These are phyloP conservation scores for Gymnosoma rotundatum DNA, from an alignment of 2,888 invertebrate genomes.

Conservation along the genomic window DNA sequence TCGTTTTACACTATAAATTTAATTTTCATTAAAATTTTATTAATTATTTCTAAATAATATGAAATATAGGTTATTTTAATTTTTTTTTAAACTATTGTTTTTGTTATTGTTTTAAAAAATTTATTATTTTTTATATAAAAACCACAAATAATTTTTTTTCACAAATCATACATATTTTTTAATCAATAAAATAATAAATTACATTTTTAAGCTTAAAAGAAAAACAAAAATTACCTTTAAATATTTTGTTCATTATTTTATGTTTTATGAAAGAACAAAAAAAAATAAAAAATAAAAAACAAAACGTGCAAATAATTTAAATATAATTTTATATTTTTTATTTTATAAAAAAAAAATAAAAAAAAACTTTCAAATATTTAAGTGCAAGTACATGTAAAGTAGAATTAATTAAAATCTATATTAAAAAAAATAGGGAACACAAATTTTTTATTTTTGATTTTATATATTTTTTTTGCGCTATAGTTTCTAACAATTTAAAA, in stretches of 20 bases:
- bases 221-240: slow-evolving; percentile 36
- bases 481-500: too few species aligned
- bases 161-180: slow-evolving; percentile 10
- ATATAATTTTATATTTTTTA: slow-evolving; percentile 34
- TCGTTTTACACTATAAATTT: background rate
- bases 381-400: slow-evolving; percentile 17
- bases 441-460: too few species aligned
- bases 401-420: background rate
- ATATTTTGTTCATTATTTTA: slow-evolving; percentile 69
- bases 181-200: slow-evolving; percentile 5
- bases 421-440: too few species aligned
- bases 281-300: slow-evolving; percentile 6
- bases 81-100: background rate
- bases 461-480: too few species aligned
- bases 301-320: slow-evolving; percentile 61
- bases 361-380: slow-evolving; percentile 26
- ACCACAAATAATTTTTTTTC: background rate
- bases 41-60: background rate
- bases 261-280: slow-evolving; percentile 30
- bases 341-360: slow-evolving; percentile 42
- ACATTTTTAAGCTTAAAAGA: slow-evolving; percentile 40
- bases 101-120: slow-evolving; percentile 61
- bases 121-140: slow-evolving; percentile 19
- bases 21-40: background rate
- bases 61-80: background rate